Percentiles rank a stretch among this genome's conserved stretches.
Evolutionary conservation across 1,140 invertebrate genomes (phyloP).

Genomic region (Ooceraea biroi): DNA sequence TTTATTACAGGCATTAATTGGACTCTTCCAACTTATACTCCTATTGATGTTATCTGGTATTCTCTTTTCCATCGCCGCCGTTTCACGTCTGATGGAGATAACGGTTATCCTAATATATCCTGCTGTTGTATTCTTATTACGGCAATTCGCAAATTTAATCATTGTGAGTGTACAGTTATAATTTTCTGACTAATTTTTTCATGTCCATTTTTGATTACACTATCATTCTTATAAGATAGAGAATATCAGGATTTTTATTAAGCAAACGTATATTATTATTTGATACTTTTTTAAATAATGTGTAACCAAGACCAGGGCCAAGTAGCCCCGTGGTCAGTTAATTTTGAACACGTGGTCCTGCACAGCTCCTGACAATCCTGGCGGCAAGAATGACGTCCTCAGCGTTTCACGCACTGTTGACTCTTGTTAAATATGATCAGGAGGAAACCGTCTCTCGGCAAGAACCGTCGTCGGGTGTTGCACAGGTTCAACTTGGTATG

Average conservation of each 20-base stretch:
- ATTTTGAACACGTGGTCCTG: slow-evolving; percentile 72
- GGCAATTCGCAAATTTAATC: slow-evolving; percentile 61
- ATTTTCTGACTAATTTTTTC: neutral
- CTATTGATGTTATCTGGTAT: slow-evolving; percentile 69
- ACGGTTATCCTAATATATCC: slow-evolving; percentile 66
- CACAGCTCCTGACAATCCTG: slow-evolving; percentile 60
- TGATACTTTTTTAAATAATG: slow-evolving; percentile 33
- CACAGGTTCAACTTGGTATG: neutral
- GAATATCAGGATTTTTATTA: neutral
- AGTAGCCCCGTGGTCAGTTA: slow-evolving; percentile 75
- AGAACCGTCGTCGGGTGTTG: neutral
- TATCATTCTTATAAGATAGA: slow-evolving; percentile 19
- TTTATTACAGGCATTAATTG: slow-evolving; percentile 60
- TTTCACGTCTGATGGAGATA: slow-evolving; percentile 71
- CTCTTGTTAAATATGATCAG: slow-evolving; percentile 24
- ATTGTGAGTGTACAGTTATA: slow-evolving; percentile 70
- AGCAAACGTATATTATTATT: neutral
- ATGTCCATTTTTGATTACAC: neutral
- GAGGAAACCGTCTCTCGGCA: neutral
- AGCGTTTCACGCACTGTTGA: slow-evolving; percentile 5
- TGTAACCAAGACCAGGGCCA: slow-evolving; percentile 66
- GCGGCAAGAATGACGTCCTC: neutral
- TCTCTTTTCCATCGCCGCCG: slow-evolving; percentile 63
- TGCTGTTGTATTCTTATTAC: slow-evolving; percentile 66
- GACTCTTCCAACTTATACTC: slow-evolving; percentile 64